Conservation (phyloP, 2,797 vertebrate genomes). For the Ateles fusciceps region DNA sequence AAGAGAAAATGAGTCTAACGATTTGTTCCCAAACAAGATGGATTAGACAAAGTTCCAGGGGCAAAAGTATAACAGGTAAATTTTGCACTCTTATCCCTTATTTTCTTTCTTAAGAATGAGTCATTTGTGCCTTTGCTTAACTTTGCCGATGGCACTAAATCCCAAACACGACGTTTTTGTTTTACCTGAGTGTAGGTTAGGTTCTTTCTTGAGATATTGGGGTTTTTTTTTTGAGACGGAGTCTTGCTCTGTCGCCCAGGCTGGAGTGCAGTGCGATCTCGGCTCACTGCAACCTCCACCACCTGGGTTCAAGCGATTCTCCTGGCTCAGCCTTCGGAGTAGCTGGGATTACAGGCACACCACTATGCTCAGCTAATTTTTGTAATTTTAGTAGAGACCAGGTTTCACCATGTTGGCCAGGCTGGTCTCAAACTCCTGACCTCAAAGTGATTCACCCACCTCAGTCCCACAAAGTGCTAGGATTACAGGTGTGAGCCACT, state of each 20-base stretch:
- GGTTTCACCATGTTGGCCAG: not conserved
- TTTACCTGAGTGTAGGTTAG: not conserved
- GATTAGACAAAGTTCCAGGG: not conserved
- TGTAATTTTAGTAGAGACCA: not conserved
- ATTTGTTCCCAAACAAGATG: not conserved
- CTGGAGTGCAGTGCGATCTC: not conserved
- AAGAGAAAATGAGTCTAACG: not conserved
- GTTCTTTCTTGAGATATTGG: not conserved
- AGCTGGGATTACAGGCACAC: not conserved
- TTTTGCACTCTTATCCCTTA: not conserved
- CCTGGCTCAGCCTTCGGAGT: not conserved
- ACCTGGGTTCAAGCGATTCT: not conserved
- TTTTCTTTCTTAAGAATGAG: not conserved
- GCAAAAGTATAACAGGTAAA: not conserved
- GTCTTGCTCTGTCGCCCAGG: not conserved
- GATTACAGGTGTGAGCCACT: no score
- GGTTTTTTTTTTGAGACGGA: not conserved
- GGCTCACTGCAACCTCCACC: not conserved
- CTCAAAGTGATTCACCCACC: not conserved
- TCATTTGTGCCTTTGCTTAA: not conserved
- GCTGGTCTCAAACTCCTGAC: not conserved
- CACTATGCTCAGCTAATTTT: not conserved
- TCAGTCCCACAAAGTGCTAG: no score
- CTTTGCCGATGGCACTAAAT: no score
- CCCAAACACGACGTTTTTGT: not conserved